Conservation (phyloP, 2,113 vertebrate species). For the Syngnathus floridae region DNA sequence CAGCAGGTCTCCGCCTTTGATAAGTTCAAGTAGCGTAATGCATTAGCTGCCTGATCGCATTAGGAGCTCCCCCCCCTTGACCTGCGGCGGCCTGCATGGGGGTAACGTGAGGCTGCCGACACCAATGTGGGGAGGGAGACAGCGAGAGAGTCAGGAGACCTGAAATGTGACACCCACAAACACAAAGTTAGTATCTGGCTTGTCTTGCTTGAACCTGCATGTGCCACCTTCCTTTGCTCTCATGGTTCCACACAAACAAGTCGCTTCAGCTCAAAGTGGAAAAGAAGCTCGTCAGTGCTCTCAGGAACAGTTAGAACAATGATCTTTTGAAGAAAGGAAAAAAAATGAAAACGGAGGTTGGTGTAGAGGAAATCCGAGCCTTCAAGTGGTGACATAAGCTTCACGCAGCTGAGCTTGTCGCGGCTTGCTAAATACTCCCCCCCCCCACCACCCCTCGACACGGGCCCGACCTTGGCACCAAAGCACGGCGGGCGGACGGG, state of each 20-base stretch:
- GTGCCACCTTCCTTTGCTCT: slow-evolving; percentile 52
- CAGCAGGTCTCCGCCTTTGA: slow-evolving; percentile 61
- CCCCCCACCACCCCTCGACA: slow-evolving; percentile 49
- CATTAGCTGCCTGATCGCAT: slow-evolving; percentile 65
- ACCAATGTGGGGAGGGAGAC: slow-evolving; percentile 46
- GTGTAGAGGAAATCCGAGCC: not conserved
- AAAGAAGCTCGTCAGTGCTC: slow-evolving; percentile 46
- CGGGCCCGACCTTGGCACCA: slow-evolving; percentile 36
- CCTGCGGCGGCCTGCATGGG: slow-evolving; percentile 42
- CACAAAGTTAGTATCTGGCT: slow-evolving; percentile 66
- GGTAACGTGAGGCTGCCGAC: slow-evolving; percentile 63
- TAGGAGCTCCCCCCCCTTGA: slow-evolving; percentile 61
- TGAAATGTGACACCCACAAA: slow-evolving; percentile 69
- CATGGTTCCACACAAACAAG: slow-evolving; percentile 62
- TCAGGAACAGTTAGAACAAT: slow-evolving; percentile 56
- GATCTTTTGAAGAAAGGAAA: slow-evolving; percentile 26
- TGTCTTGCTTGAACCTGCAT: slow-evolving; percentile 65
- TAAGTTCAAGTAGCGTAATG: slow-evolving; percentile 61
- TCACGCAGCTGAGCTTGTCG: slow-evolving; percentile 46
- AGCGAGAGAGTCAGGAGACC: slow-evolving; percentile 22
- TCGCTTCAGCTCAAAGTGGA: slow-evolving; percentile 41
- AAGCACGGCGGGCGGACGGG: slow-evolving; percentile 42
- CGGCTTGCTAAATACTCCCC: slow-evolving; percentile 62
- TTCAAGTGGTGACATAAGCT: slow-evolving; percentile 45
- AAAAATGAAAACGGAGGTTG: not conserved